Evolutionary conservation across 2,888 invertebrate genomes (phyloP), one percentile per base, ranked within the genome.

Genomic region (Bellardia bayeri): DNA sequence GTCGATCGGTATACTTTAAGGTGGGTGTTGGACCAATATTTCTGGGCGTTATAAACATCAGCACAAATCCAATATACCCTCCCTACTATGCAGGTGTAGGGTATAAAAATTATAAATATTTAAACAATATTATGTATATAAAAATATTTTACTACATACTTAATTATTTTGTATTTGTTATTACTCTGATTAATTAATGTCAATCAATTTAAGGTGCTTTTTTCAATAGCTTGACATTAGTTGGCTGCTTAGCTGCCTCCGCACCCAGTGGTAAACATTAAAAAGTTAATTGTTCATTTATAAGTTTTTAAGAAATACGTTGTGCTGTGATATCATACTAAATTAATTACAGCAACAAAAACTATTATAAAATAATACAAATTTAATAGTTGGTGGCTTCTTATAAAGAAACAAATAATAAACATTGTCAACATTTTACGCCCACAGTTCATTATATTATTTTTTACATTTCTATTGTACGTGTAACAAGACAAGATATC

Each of bases 261-360:
- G 37, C 72, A 33, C 40, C 56, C n/a, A 66, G 40, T 54, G 54
- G 54, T 74, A 61, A 83, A 61, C 58, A 71, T 72, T 71, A 40
- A 11, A 80, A 83, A 74, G 58, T 80, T 76, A 75, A 83, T 87
- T 72, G 83, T 66, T 81, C 76, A 81, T 80, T 87, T 81, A 80
- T 69, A 86, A 75, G 63, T 66, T 42, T 75, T 71, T 75, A 80
- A 86, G 16, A 61, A 71, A 71, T 33, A 56, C 4, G n/a, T 33
- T 42, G 11, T 14, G 58, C 49, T 66, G 56, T 86, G 61, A 82
- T 66, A 78, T 86, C 81, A 78, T 82, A 45, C 13, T 37, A 51
- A 13, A 37, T 45, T 69, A 69, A 37, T 45, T 58, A 69, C 49
- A 79, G 49, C 16, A 49, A 14, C 30, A 68, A 16, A 49, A 42